These are phyloP conservation scores for Ctena decussata DNA, from an alignment of 2,888 invertebrate genomes.

Conservation along the genomic window DNA sequence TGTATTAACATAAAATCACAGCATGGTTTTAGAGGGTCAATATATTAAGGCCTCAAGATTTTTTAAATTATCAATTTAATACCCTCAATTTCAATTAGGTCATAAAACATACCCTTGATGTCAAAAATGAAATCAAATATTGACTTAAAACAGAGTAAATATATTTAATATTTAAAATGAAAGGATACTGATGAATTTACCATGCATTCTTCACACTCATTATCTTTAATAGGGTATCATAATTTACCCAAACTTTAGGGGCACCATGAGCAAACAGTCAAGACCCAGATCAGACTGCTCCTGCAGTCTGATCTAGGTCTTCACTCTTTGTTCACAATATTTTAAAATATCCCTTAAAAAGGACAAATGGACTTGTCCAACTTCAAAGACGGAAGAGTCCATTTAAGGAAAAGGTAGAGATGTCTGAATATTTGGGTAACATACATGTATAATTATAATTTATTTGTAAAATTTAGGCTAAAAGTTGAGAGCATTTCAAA, in stretches of 20 bases:
- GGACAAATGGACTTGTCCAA: too few relatives aligned
- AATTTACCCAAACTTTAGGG: too few relatives aligned
- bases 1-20: background rate
- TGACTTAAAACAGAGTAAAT: background rate
- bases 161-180: background rate
- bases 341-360: too few relatives aligned
- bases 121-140: slow-evolving; percentile 7
- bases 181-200: background rate
- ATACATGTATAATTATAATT: too few relatives aligned
- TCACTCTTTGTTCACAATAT: too few relatives aligned
- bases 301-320: too few relatives aligned
- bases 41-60: background rate
- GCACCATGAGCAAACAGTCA: too few relatives aligned
- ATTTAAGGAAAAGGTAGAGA: too few relatives aligned
- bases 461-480: background rate
- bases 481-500: background rate
- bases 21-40: background rate
- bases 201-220: background rate
- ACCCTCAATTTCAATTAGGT: background rate
- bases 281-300: too few relatives aligned
- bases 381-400: too few relatives aligned
- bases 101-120: slow-evolving; percentile 2
- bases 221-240: too few relatives aligned
- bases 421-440: too few relatives aligned
- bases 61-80: background rate